Percentiles rank a stretch among this genome's conserved stretches.
These are phyloP conservation scores for Enteromius anoplus DNA, from an alignment of 2,797 vertebrate species.

Conservation along the genomic window DNA sequence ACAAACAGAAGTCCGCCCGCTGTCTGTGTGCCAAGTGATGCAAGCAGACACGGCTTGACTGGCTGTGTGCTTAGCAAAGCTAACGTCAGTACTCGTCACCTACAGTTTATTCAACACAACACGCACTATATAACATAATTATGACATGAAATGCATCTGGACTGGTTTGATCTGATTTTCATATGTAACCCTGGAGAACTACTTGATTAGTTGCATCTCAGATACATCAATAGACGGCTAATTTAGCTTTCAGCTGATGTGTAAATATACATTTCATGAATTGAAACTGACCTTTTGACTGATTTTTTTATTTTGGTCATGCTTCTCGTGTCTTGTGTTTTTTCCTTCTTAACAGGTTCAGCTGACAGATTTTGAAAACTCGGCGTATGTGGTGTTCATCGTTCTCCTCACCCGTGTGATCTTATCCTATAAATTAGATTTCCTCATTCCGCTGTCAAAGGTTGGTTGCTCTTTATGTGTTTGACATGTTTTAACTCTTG, in stretches of 20 bases:
- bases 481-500: not conserved
- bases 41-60: not conserved
- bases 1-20: not conserved
- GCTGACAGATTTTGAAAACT: slow-evolving; percentile 98
- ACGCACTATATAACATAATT: not conserved
- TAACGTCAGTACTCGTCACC: not conserved
- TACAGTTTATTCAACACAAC: not conserved
- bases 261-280: not conserved
- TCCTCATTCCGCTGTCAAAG: slow-evolving; percentile 97
- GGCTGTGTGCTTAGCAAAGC: slow-evolving; percentile 19
- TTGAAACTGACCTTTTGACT: not conserved
- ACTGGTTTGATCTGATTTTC: not conserved
- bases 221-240: no score
- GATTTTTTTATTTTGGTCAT: not conserved
- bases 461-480: slow-evolving; percentile 55
- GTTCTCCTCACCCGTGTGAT: slow-evolving; percentile 97
- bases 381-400: slow-evolving; percentile 97
- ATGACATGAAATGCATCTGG: not conserved
- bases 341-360: slow-evolving; percentile 83
- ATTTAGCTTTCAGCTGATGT: not conserved
- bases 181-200: not conserved
- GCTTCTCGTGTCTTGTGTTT: not conserved
- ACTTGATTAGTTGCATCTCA: no score
- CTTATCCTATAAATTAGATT: slow-evolving; percentile 96
- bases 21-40: slow-evolving; percentile 16